Conservation (phyloP, 2,888 invertebrate genomes). For the Lordiphosa fenestrarum region DNA sequence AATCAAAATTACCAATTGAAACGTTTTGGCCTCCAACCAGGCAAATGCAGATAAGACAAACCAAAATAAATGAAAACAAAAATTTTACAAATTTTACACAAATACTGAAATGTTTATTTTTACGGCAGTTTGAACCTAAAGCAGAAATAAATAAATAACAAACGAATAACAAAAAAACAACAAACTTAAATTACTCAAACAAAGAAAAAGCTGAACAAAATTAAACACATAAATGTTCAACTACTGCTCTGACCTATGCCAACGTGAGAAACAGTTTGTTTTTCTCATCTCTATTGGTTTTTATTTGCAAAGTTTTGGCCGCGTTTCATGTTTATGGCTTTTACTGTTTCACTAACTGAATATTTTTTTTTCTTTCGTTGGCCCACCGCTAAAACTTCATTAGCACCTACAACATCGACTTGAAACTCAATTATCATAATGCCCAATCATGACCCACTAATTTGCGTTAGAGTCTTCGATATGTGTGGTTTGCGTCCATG, state of each 20-base stretch:
- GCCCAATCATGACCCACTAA: conserved; percentile 61
- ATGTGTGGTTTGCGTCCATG: conserved; percentile 52
- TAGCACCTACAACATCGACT: conserved; percentile 46
- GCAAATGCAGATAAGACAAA: conserved; percentile 6
- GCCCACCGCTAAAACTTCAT: conserved; percentile 39
- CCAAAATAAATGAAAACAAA: conserved; percentile 7
- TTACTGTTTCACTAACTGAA: conserved; percentile 51
- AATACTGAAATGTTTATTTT: conserved; percentile 49
- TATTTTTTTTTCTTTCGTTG: conserved; percentile 22
- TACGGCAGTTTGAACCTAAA: conserved; percentile 32
- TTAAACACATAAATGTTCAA: conserved; percentile 18
- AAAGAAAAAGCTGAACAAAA: not conserved
- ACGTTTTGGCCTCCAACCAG: conserved; percentile 3
- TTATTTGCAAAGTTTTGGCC: conserved; percentile 12
- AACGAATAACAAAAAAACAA: conserved; percentile 33
- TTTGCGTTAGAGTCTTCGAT: conserved; percentile 19
- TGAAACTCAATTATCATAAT: conserved; percentile 26
- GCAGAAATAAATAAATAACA: conserved; percentile 15
- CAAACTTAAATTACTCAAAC: conserved; percentile 42
- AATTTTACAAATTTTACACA: conserved; percentile 11
- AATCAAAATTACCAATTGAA: conserved; percentile 8
- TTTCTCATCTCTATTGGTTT: not conserved
- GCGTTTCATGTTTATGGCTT: conserved; percentile 27
- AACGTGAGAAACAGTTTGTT: conserved; percentile 30
- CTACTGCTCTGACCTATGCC: conserved; percentile 34